Conservation (phyloP, 2,113 vertebrate species). For the Toxotes chatareus region DNA sequence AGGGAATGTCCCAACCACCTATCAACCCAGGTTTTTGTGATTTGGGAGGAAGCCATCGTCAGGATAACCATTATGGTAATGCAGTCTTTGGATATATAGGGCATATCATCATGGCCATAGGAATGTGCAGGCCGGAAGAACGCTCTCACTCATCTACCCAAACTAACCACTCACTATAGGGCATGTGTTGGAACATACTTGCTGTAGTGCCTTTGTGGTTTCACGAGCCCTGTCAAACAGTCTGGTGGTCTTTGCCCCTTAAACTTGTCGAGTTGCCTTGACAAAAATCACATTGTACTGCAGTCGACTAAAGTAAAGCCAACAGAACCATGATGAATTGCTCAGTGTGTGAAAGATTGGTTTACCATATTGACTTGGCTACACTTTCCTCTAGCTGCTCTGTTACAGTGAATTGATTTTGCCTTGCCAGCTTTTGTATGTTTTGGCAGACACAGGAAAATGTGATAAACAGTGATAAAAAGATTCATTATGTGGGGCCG, state of each 20-base stretch:
- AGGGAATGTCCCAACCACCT: slow-evolving; percentile 53
- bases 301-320: slow-evolving; percentile 33
- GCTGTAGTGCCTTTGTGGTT: slow-evolving; percentile 34
- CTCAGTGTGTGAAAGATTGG: slow-evolving; percentile 21
- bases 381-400: slow-evolving; percentile 3
- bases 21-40: slow-evolving; percentile 19
- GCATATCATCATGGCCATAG: slow-evolving; percentile 37
- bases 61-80: not conserved
- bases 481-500: not conserved
- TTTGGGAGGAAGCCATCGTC: slow-evolving; percentile 46
- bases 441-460: slow-evolving; percentile 24
- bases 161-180: slow-evolving; percentile 7
- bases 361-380: slow-evolving; percentile 23
- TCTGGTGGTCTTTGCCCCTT: slow-evolving; percentile 48
- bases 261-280: slow-evolving; percentile 30
- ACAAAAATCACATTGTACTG: slow-evolving; percentile 58
- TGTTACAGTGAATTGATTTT: not conserved
- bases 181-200: slow-evolving; percentile 26
- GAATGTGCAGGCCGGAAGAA: slow-evolving; percentile 52
- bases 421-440: slow-evolving; percentile 18
- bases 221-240: slow-evolving; percentile 36
- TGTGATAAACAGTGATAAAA: slow-evolving; percentile 1
- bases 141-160: slow-evolving; percentile 24
- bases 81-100: slow-evolving; percentile 29
- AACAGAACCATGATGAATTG: slow-evolving; percentile 20